Base-by-base conservation (phyloP, 2,113 vertebrate species). In the Eretmochelys imbricata region DNA sequence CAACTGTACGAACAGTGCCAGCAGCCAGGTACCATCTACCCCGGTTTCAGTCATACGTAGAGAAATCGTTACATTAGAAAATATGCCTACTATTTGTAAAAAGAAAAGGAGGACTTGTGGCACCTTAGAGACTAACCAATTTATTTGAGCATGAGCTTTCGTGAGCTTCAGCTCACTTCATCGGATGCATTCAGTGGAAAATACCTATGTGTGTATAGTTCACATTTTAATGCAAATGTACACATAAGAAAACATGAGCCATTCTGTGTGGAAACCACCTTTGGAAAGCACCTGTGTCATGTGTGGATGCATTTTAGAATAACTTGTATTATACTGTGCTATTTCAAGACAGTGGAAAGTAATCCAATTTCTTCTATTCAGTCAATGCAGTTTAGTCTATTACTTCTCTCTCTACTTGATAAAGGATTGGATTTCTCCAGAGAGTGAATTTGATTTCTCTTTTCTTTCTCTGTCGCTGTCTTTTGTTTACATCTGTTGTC, bases 361-460 rank as follows among this genome's bases (percentile, higher is more conserved):
- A 96, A 87, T 38, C 29, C 49, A 17, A 65, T 96, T 96, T 91
- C 85, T 94, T 59, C 91, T 89, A 82, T 17, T 93, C 0, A 0
- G 1, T 55, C 29, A 50, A 3, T 90, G 93, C 49, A 3, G 69
- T 90, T 95, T 80, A 96, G 84, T 97, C 93, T 94, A 87, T 97
- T 96, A 93, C 69, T 89, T 91, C 55, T 94, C 14, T 49, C 42
- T 90, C 82, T 51, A 51, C 57, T 88, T 92, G 81, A 55, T 57
- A 82, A 88, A 10, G 75, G 65, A 96, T 96, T 93, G 93, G 88
- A 95, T 97, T 97, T 97, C 92, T 96, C 48, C 50, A 80, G 89
- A 80, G 76, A 57, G 89, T 83, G 95, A 96, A 96, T 96, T 78
- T 95, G 92, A 89, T 97, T 96, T 94, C 93, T 94, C 88, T 95